Percentiles rank a stretch among this genome's conserved stretches.
Evolutionary conservation across 2,797 vertebrate genomes (phyloP).

Genomic region (Apogon talboti): DNA sequence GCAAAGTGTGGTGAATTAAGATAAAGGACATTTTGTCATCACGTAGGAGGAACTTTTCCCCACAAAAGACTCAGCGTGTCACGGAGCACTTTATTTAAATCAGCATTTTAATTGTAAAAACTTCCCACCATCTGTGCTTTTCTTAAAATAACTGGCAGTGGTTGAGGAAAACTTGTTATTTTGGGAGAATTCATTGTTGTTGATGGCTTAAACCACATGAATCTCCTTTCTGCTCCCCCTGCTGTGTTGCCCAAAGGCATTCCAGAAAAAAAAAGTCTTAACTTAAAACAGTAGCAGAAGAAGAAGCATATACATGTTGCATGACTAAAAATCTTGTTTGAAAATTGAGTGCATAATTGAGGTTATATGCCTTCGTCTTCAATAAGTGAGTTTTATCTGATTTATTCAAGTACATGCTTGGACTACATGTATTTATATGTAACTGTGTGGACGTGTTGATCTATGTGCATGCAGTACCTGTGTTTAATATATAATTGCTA

Average conservation of each 20-base stretch:
- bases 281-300: conserved; percentile 49
- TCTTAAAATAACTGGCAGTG: conserved; percentile 18
- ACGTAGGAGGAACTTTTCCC: conserved; percentile 13
- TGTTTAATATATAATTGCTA: background rate
- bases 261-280: conserved; percentile 58
- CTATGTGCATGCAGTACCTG: background rate
- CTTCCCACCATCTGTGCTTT: conserved; percentile 23
- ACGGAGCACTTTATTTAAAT: conserved; percentile 4
- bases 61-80: conserved; percentile 7
- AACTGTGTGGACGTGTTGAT: background rate
- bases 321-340: conserved; percentile 43
- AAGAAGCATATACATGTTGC: conserved; percentile 40
- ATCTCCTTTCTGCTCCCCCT: conserved; percentile 47
- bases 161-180: conserved; percentile 35
- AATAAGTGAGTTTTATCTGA: conserved; percentile 5
- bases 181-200: conserved; percentile 41
- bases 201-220: conserved; percentile 35
- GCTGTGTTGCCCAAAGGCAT: conserved; percentile 58
- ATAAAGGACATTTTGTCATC: conserved; percentile 38
- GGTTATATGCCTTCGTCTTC: conserved; percentile 12
- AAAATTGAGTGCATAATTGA: conserved; percentile 29
- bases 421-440: conserved; percentile 1
- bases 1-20: conserved; percentile 22
- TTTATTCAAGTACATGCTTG: background rate
- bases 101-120: background rate